Evolutionary conservation across 2,113 vertebrate species (phyloP), one percentile per base, ranked within the genome.

Genomic region (Grallaria varia): DNA sequence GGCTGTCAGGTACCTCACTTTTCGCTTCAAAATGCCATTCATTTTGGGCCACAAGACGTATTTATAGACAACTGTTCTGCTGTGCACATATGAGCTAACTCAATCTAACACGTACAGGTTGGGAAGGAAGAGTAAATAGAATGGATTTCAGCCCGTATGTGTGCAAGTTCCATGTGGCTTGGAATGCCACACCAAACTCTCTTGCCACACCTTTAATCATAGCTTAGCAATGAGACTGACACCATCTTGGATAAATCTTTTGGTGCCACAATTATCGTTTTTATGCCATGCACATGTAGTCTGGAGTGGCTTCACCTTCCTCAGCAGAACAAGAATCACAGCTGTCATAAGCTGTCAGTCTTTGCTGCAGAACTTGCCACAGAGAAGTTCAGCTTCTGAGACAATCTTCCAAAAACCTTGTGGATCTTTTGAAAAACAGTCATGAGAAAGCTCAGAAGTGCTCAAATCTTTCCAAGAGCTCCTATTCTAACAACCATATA

Each of bases 51-150:
- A 66, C 44, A 33, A 79, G n/a, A 45, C 8, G 4, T 5, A 49
- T 11, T 68, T 37, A 31, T 1, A 83, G 58, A 53, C 49, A 84
- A 84, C 82, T 13, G 20, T 63, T 64, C 47, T 76, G 62, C 62
- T 49, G 22, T 0, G 23, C 24, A 42, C 15, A 3, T 12, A 56
- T 0, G 3, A 62, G 13, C 35, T 47, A 88, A 64, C 18, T 80
- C n/a, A n/a, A n/a, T 16, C 73, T 47, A 77, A 74, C 17, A 58
- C 39, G 42, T 6, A 69, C 40, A 37, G 0, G 0, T 25, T 13
- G 73, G 40, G 28, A 89, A 45, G 52, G 71, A 89, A 73, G 11
- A 60, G 12, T 30, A 76, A 75, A 84, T 7, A 79, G 27, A 25
- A 5, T 4, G 3, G 62, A 37, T 40, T 69, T 39, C 40, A 83